Evolutionary conservation across 2,797 vertebrate species (phyloP).

Genomic region (Dendrocincla fuliginosa): DNA sequence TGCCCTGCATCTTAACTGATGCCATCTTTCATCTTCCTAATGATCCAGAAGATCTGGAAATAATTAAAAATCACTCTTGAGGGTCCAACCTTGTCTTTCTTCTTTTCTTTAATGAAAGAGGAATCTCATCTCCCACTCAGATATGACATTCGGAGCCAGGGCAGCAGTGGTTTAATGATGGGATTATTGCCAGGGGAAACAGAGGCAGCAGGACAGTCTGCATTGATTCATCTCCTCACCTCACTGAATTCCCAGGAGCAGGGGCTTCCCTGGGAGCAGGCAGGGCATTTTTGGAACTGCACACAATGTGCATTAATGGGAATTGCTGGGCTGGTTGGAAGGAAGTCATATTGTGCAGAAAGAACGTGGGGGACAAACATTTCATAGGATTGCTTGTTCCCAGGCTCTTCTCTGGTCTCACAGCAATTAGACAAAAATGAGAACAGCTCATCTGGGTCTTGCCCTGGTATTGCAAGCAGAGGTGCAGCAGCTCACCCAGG

Average conservation of each 20-base stretch:
- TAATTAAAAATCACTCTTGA: conserved; percentile 76
- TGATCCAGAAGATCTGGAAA: conserved; percentile 76
- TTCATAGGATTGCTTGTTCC: background rate
- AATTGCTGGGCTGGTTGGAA: background rate
- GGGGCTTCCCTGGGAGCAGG: background rate
- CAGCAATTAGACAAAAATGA: background rate
- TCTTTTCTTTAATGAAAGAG: background rate
- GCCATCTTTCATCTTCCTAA: conserved; percentile 70
- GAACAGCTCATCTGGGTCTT: background rate
- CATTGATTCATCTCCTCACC: background rate
- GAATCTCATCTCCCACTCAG: conserved; percentile 3
- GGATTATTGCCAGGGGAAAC: background rate
- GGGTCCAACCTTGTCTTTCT: conserved; percentile 51
- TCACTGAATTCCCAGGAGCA: background rate
- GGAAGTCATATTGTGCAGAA: background rate
- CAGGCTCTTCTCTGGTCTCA: background rate
- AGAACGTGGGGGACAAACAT: background rate
- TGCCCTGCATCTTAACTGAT: conserved; percentile 64
- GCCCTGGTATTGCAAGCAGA: background rate
- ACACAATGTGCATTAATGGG: background rate
- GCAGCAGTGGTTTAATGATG: background rate
- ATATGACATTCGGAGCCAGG: background rate
- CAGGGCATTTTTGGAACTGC: background rate
- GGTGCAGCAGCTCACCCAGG: background rate
- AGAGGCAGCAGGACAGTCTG: background rate